Conservation (phyloP, 2,888 invertebrate species). For the Heteromyza rotundicornis region DNA sequence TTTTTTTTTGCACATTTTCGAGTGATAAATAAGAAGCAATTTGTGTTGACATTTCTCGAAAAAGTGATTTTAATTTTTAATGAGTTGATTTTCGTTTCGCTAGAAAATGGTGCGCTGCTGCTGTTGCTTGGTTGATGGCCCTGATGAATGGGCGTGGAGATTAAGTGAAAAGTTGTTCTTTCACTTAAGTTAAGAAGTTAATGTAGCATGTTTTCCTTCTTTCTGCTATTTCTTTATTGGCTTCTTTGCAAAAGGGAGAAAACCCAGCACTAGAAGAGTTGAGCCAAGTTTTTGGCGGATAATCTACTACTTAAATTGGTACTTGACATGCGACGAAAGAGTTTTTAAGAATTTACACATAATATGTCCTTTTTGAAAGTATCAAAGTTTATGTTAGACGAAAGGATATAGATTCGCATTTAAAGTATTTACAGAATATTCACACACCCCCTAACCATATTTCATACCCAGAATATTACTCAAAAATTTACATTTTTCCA, state of each 20-base stretch:
- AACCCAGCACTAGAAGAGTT: not conserved
- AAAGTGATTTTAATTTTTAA: constrained; percentile 56
- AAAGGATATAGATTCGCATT: too few relatives aligned
- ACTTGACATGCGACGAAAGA: not conserved
- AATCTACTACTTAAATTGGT: not conserved
- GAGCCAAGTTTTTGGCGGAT: not conserved
- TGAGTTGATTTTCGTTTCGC: constrained; percentile 38
- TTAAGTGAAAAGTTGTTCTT: constrained; percentile 12
- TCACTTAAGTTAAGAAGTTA: constrained; percentile 14
- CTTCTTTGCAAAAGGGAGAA: not conserved
- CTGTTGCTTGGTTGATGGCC: too few relatives aligned
- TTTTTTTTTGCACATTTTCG: constrained; percentile 22
- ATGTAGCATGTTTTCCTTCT: constrained; percentile 17
- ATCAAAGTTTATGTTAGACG: not conserved
- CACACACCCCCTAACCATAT: too few relatives aligned
- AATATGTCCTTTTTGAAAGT: not conserved
- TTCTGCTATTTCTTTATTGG: not conserved
- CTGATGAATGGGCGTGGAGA: constrained; percentile 14
- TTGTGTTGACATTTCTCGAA: constrained; percentile 51
- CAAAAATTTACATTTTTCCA: too few relatives aligned
- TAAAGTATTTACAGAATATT: too few relatives aligned
- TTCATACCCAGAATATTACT: too few relatives aligned
- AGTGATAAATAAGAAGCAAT: constrained; percentile 54
- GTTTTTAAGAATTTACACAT: too few relatives aligned
- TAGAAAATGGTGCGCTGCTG: not conserved